Evolutionary conservation across 2,113 vertebrate species (phyloP).

Genomic region (Microtus pennsylvanicus): DNA sequence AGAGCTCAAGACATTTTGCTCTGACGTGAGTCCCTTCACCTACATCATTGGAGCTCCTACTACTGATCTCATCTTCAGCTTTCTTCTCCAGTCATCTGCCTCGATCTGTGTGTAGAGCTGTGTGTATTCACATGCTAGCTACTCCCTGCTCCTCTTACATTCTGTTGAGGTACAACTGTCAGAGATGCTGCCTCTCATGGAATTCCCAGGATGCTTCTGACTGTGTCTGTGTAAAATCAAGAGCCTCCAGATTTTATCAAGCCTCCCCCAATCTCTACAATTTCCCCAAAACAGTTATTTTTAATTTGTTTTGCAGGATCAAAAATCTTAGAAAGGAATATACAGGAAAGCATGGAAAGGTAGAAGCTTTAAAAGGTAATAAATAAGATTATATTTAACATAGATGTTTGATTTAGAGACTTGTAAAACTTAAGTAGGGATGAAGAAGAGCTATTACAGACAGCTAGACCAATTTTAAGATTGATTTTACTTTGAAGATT

Average conservation of each 20-base stretch:
- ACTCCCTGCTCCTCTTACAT: accelerated
- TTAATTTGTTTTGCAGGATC: slow-evolving; percentile 86
- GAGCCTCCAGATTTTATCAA: background rate
- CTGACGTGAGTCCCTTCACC: background rate
- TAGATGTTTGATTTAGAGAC: background rate
- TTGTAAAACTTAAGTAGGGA: background rate
- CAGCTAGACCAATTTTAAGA: background rate
- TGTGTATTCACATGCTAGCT: background rate
- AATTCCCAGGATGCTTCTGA: background rate
- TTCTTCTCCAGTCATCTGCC: background rate
- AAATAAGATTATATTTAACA: background rate
- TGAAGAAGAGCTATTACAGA: background rate
- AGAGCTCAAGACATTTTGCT: background rate
- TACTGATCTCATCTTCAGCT: background rate
- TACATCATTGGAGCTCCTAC: background rate
- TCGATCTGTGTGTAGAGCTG: background rate
- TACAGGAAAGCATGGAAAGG: slow-evolving; percentile 87
- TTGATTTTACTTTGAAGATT: background rate
- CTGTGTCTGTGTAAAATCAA: accelerated
- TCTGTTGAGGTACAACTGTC: accelerated
- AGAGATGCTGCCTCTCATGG: background rate
- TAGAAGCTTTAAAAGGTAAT: slow-evolving; percentile 93
- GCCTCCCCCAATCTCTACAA: too few species aligned
- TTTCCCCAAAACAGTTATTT: background rate
- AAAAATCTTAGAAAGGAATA: slow-evolving; percentile 91